A percentile compares a stretch with the other conserved stretches of the same genome.
phyloP scores from a whole-genome alignment of 2,888 invertebrate species.

The Lasioglossum villosulum region DNA sequence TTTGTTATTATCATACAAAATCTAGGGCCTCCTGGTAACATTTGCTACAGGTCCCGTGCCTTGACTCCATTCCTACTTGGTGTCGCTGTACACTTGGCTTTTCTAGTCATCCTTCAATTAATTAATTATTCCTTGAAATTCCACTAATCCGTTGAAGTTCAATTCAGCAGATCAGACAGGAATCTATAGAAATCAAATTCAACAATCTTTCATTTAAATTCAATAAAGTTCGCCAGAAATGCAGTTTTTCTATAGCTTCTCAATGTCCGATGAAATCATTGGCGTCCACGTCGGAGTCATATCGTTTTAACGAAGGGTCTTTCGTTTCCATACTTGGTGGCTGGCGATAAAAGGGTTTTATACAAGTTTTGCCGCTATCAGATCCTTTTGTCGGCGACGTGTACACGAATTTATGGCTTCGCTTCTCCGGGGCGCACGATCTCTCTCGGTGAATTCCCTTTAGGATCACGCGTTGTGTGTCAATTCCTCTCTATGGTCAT shows the following conservation, averaged over 20 bases:
- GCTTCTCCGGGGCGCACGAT: conserved; percentile 56
- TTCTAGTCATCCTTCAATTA: background rate
- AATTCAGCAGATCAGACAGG: background rate
- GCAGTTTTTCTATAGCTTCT: background rate
- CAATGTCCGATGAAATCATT: background rate
- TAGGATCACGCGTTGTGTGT: conserved; percentile 70
- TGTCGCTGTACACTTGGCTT: background rate
- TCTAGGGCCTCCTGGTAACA: too few species aligned
- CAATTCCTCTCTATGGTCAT: conserved; percentile 72
- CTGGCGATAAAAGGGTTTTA: conserved; percentile 50
- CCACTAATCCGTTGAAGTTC: background rate
- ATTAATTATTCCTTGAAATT: background rate
- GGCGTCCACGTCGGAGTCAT: conserved; percentile 21
- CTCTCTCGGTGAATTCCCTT: conserved; percentile 65
- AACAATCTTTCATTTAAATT: background rate
- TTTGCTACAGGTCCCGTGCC: too few species aligned
- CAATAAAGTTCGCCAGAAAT: background rate
- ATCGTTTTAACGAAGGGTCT: conserved; percentile 52
- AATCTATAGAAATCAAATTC: background rate
- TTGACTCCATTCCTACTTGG: background rate
- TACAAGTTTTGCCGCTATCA: conserved; percentile 70
- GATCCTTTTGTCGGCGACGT: conserved; percentile 64
- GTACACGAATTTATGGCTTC: conserved; percentile 72
- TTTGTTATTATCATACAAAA: too few species aligned
- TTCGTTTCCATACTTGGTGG: conserved; percentile 67